Evolutionary conservation across 1,140 invertebrate genomes (phyloP).

Genomic region (Cataglyphis hispanica): DNA sequence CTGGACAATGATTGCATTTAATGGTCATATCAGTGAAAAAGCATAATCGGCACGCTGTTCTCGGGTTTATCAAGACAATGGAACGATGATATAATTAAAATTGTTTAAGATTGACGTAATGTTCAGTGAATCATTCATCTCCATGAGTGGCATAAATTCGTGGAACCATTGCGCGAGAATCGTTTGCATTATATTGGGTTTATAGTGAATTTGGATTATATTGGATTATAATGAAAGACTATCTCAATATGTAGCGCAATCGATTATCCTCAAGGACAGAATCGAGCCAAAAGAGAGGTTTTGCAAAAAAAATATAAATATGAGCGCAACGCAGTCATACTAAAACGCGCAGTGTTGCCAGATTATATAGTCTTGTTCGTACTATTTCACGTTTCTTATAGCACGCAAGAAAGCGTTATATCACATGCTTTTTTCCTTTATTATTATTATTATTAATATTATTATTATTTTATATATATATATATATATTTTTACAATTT

Average conservation of each 20-base stretch:
- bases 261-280: constrained; percentile 33
- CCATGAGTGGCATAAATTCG: background rate
- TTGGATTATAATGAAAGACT: background rate
- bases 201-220: background rate
- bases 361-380: background rate
- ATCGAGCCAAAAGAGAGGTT: constrained; percentile 6
- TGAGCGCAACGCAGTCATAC: too few relatives aligned
- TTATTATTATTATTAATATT: too few relatives aligned
- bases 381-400: background rate
- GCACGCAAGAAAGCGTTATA: background rate
- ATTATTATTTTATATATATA: too few relatives aligned
- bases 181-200: background rate
- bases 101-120: constrained; percentile 63
- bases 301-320: background rate
- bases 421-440: background rate
- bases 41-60: background rate
- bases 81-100: constrained; percentile 48
- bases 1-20: background rate
- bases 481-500: background rate
- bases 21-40: constrained; percentile 16
- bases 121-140: background rate
- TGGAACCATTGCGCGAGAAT: background rate
- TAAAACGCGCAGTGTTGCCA: constrained; percentile 20
- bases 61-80: background rate
- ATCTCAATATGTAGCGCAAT: background rate